Evolutionary conservation across 2,113 vertebrate species (phyloP).

Genomic region (Mormyrus iriodes): DNA sequence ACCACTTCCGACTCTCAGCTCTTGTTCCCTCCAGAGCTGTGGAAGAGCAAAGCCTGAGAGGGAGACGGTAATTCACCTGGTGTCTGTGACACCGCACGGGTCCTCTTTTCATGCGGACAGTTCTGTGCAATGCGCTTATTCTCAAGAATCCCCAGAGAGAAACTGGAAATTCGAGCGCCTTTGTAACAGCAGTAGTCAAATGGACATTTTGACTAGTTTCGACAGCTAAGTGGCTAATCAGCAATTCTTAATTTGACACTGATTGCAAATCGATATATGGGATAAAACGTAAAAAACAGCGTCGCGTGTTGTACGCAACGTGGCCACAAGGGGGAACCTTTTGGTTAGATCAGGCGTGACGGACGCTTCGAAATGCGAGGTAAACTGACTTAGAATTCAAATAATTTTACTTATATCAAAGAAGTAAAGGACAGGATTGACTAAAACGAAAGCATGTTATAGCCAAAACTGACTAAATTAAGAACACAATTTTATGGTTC

Average conservation of each 20-base stretch:
- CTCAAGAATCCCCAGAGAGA: background rate
- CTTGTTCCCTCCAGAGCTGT: background rate
- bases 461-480: background rate
- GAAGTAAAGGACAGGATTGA: background rate
- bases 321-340: slow-evolving; percentile 2
- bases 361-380: background rate
- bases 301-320: background rate
- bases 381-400: background rate
- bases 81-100: background rate
- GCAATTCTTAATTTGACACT: background rate
- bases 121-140: background rate
- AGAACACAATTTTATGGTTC: background rate
- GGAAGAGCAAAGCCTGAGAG: background rate
- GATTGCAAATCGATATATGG: background rate
- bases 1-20: background rate
- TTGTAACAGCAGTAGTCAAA: background rate
- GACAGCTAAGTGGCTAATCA: background rate
- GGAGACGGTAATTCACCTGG: background rate
- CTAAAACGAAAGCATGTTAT: background rate
- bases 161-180: background rate
- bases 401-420: background rate
- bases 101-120: background rate
- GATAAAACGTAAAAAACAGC: background rate
- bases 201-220: slow-evolving; percentile 3
- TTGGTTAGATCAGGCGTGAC: background rate